Conservation (phyloP, 2,888 invertebrate species). For the Himalopsyche kuldschensis region DNA sequence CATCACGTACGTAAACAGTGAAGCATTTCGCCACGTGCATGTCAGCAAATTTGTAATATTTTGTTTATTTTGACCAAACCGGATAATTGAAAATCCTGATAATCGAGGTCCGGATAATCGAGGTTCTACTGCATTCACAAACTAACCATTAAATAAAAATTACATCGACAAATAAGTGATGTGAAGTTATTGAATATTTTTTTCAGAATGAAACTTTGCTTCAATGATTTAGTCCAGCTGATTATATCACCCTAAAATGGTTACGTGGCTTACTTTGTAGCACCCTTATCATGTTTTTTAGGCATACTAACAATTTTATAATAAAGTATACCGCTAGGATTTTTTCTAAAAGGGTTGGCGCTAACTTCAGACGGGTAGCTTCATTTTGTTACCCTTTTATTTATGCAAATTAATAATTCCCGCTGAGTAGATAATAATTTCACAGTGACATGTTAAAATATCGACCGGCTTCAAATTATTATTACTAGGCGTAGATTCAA, state of each 20-base stretch:
- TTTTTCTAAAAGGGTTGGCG: neutral
- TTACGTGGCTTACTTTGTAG: too few relatives aligned
- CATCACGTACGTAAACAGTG: too few relatives aligned
- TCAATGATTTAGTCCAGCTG: too few relatives aligned
- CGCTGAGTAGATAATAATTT: slow-evolving; percentile 37
- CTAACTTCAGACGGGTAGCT: neutral
- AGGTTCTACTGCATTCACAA: slow-evolving; percentile 16
- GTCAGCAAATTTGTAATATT: too few relatives aligned
- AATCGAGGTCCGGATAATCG: slow-evolving; percentile 20
- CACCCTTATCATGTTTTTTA: too few relatives aligned
- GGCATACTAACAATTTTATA: neutral
- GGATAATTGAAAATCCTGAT: neutral
- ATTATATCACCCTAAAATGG: too few relatives aligned
- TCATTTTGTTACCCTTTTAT: neutral
- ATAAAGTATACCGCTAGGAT: neutral
- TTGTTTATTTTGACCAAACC: too few relatives aligned
- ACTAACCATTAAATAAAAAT: too few relatives aligned
- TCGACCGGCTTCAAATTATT: slow-evolving; percentile 9
- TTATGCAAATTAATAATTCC: slow-evolving; percentile 37
- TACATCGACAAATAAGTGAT: too few relatives aligned
- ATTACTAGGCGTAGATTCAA: neutral
- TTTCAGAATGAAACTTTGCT: too few relatives aligned
- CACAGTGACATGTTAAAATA: slow-evolving; percentile 37
- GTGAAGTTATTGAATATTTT: too few relatives aligned
- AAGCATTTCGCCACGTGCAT: too few relatives aligned